A percentile compares a stretch with the other conserved stretches of the same genome.
Evolutionary conservation across 2,888 invertebrate genomes (phyloP).

Genomic region (Coelopa pilipes): DNA sequence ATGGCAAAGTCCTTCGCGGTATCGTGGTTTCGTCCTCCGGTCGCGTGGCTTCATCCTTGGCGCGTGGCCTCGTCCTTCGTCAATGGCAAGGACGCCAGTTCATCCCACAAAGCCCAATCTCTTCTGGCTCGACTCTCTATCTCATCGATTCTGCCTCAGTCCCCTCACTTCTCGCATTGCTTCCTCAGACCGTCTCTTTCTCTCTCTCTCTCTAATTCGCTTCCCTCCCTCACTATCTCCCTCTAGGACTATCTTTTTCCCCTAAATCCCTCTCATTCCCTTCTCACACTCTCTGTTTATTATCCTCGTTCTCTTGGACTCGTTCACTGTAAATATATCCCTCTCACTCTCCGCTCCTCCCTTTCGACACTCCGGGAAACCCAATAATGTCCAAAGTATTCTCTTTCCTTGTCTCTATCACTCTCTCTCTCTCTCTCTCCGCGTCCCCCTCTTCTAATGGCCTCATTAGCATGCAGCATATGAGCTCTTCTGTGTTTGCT

Average conservation of each 20-base stretch:
- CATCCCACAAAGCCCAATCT: background rate
- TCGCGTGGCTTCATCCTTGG: too few species aligned
- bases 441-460: background rate
- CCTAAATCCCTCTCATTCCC: background rate
- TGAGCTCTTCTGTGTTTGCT: constrained; percentile 7
- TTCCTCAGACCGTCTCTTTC: too few species aligned
- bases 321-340: too few species aligned
- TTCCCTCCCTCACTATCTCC: too few species aligned
- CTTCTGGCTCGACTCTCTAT: background rate
- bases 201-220: too few species aligned
- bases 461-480: constrained; percentile 24
- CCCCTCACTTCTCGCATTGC: too few species aligned
- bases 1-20: background rate
- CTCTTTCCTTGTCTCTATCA: background rate
- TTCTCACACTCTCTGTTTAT: background rate
- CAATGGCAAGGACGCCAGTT: background rate
- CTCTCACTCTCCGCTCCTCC: background rate
- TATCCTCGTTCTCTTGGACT: background rate
- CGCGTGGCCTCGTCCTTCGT: background rate
- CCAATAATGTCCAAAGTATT: background rate
- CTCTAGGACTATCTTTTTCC: too few species aligned
- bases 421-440: background rate
- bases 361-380: background rate
- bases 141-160: background rate
- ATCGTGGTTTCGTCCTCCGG: too few species aligned